A percentile compares a stretch with the other conserved stretches of the same genome.
Conservation (phyloP, 2,797 vertebrate species). For the Gephyroberyx darwinii region DNA sequence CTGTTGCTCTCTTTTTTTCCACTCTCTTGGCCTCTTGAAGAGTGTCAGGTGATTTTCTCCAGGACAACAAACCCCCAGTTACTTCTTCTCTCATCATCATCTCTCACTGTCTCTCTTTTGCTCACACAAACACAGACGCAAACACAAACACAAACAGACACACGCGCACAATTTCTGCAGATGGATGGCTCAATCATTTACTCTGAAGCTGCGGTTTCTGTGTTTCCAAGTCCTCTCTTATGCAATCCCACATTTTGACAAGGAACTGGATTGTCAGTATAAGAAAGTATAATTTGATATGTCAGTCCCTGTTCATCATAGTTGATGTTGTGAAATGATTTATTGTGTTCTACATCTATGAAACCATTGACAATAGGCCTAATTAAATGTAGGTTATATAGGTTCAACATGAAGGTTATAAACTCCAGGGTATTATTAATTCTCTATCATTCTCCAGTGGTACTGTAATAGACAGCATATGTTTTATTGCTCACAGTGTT, state of each 20-base stretch:
- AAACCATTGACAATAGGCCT: constrained; percentile 4
- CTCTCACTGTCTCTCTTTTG: constrained; percentile 29
- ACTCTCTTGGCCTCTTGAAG: constrained; percentile 34
- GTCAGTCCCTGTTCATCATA: constrained; percentile 28
- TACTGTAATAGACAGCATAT: neutral
- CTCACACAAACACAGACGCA: neutral
- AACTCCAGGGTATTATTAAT: neutral
- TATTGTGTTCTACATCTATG: constrained; percentile 17
- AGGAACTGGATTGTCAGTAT: constrained; percentile 30
- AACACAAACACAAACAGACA: constrained; percentile 16
- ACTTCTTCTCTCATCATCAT: constrained; percentile 29
- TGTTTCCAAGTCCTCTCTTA: constrained; percentile 31
- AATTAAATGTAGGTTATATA: neutral
- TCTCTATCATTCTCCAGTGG: neutral
- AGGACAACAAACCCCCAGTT: constrained; percentile 33
- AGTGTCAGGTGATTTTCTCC: constrained; percentile 37
- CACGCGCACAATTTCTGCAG: constrained; percentile 23
- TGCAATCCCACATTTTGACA: constrained; percentile 40
- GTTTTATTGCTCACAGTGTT: constrained; percentile 10
- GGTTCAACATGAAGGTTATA: neutral
- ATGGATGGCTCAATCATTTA: constrained; percentile 43
- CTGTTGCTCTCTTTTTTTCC: constrained; percentile 41
- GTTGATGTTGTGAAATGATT: constrained; percentile 15
- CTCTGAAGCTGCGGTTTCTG: constrained; percentile 15
- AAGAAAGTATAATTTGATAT: constrained; percentile 21